These are phyloP conservation scores for Clepsis dumicolana DNA, from an alignment of 2,888 invertebrate genomes.

Conservation along the genomic window DNA sequence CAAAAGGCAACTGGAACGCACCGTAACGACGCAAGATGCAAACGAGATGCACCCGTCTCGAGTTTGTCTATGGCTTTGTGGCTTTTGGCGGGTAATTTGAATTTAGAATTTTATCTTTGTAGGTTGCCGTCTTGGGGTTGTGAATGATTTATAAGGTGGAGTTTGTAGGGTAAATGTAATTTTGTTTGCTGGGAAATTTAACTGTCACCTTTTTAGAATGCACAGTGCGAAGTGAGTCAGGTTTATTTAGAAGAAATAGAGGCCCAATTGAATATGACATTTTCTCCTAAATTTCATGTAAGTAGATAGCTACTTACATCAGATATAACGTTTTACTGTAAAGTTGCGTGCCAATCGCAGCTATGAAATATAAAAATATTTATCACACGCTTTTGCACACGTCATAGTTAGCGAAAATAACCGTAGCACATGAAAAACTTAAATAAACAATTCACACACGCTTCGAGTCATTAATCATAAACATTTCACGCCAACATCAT, in stretches of 20 bases:
- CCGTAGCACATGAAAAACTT: constrained; percentile 12
- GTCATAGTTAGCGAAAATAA: constrained; percentile 35
- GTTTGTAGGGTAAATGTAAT: not conserved
- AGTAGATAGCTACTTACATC: no score
- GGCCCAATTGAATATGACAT: no score
- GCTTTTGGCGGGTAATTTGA: constrained; percentile 44
- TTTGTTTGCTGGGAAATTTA: not conserved
- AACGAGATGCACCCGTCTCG: constrained; percentile 42
- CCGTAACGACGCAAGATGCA: constrained; percentile 61
- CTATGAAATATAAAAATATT: not conserved
- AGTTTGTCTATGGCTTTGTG: constrained; percentile 58
- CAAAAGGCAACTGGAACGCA: constrained; percentile 57
- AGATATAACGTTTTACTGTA: not conserved
- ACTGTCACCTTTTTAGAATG: no score
- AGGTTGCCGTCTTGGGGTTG: constrained; percentile 38
- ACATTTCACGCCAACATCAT: constrained; percentile 40
- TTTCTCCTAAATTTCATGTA: no score
- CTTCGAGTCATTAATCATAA: constrained; percentile 35
- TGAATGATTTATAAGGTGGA: constrained; percentile 39
- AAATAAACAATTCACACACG: constrained; percentile 27
- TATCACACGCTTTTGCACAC: constrained; percentile 1
- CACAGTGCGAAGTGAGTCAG: no score
- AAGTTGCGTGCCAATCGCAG: not conserved
- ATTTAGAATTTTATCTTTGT: constrained; percentile 37
- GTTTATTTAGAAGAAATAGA: no score